Base-by-base conservation (phyloP, 2,797 vertebrate species). In the Melanogrammus aeglefinus region DNA sequence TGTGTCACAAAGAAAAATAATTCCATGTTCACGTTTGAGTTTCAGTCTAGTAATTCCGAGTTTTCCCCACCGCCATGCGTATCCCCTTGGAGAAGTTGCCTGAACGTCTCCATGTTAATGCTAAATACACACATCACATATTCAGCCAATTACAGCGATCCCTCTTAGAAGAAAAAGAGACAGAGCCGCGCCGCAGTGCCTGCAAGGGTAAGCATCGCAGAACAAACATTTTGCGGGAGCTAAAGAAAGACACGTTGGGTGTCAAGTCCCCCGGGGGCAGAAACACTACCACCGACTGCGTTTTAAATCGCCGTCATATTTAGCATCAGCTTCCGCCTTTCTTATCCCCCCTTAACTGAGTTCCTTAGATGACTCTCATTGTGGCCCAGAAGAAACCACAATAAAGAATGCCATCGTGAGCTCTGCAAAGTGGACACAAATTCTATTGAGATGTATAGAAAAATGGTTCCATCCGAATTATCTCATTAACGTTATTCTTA, bases 101-200 rank as follows among this genome's bases (percentile, higher is more conserved):
- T 21, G 5, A 86, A 82, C 33, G 85, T 88, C 89, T 90, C 85
- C 85, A 82, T 92, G 85, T 88, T 90, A 91, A 92, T 91, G 88
- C 88, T 92, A 86, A 93, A 92, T 70, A 91, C 88, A 92, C 91
- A 92, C 83, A 91, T 91, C 88, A 91, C 90, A 89, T 90, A 93
- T 92, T 92, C 90, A 91, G 80, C 89, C 90, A 91, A 91, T 92
- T 91, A 92, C 88, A 90, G 82, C 77, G 79, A 90, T 82, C 89
- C 90, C 88, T 90, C 86, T 89, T 87, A 86, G 85, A 88, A 81
- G 86, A 86, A 70, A 63, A 76, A 86, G 81, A 79, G 87, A 63
- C 77, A 86, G 81, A 80, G 87, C 80, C 51, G 85, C 36, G 44
- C 80, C 79, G 79, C 83, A 80, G 82, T 24, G 81, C 90, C 89